Evolutionary conservation across 30 jellyfish, hydroid and myxozoan genomes (phyloP).

Genomic region (Cassiopea xamachana): DNA sequence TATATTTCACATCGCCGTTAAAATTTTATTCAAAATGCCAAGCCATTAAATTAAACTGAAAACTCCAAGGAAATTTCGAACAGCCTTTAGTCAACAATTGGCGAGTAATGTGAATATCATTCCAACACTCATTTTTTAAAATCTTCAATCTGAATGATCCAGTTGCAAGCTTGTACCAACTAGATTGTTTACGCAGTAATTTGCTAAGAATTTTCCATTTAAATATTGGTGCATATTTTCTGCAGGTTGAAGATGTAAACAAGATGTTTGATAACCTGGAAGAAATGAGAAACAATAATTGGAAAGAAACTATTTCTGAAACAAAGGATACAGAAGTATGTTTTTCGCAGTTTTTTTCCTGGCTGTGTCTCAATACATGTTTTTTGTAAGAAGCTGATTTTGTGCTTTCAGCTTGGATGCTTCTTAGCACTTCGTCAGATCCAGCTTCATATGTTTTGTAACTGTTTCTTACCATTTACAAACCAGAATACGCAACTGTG

Average conservation of each 20-base stretch:
- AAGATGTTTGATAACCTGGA: slow-evolving; percentile 85
- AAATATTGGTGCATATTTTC: background rate
- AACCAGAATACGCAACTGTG: too few relatives aligned
- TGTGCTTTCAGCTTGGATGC: too few relatives aligned
- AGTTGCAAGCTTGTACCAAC: too few relatives aligned
- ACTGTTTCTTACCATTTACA: too few relatives aligned
- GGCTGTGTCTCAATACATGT: background rate
- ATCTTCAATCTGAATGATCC: too few relatives aligned
- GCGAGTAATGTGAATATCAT: background rate
- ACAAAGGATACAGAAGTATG: slow-evolving; percentile 48
- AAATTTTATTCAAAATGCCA: too few relatives aligned
- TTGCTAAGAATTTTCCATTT: background rate
- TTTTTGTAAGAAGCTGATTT: too few relatives aligned
- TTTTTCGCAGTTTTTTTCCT: background rate
- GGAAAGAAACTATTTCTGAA: slow-evolving; percentile 68
- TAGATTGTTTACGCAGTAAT: background rate
- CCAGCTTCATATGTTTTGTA: too few relatives aligned
- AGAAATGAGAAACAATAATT: slow-evolving; percentile 78
- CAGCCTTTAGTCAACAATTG: background rate
- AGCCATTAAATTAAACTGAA: background rate
- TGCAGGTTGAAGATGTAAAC: slow-evolving; percentile 88
- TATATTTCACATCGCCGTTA: too few relatives aligned
- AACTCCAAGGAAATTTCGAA: background rate
- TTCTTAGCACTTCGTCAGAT: too few relatives aligned
- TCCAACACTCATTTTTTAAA: too few relatives aligned